Percentiles rank a stretch among this genome's conserved stretches.
These are phyloP conservation scores for Loripinus fragilis DNA, from an alignment of 2,888 invertebrate genomes.

Conservation along the genomic window DNA sequence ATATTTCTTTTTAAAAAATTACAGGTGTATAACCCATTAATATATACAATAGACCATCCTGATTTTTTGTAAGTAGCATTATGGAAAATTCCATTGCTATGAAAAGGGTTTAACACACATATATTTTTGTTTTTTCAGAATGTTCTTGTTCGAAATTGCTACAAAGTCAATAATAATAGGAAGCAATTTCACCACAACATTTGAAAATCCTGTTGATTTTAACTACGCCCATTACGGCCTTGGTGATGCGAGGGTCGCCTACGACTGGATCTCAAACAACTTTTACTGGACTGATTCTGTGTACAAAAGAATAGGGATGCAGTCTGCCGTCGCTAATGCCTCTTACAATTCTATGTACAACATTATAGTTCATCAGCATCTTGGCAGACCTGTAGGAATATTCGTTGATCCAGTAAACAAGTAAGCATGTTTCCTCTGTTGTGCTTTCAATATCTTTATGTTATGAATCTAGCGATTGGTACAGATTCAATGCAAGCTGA, in stretches of 20 bases:
- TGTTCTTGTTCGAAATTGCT: not conserved
- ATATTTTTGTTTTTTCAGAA: not conserved
- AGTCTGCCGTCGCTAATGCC: not conserved
- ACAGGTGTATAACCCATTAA: no score
- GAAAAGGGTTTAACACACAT: no score
- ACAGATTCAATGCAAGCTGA: no score
- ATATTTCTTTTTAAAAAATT: no score
- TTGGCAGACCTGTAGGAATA: not conserved
- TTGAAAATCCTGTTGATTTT: not conserved
- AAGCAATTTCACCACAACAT: not conserved
- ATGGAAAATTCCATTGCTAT: no score
- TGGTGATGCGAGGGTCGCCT: not conserved
- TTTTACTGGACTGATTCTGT: conserved; percentile 2
- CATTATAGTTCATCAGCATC: not conserved
- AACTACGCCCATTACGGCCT: not conserved
- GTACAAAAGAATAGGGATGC: not conserved
- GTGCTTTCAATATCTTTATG: no score
- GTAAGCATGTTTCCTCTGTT: no score
- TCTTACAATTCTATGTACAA: not conserved
- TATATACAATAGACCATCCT: no score
- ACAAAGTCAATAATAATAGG: not conserved
- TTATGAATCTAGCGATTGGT: no score
- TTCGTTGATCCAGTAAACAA: not conserved
- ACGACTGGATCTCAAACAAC: conserved; percentile 1
- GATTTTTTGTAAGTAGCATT: no score